These are phyloP conservation scores for Cistogaster globosa DNA, from an alignment of 2,888 invertebrate species.

Conservation along the genomic window DNA sequence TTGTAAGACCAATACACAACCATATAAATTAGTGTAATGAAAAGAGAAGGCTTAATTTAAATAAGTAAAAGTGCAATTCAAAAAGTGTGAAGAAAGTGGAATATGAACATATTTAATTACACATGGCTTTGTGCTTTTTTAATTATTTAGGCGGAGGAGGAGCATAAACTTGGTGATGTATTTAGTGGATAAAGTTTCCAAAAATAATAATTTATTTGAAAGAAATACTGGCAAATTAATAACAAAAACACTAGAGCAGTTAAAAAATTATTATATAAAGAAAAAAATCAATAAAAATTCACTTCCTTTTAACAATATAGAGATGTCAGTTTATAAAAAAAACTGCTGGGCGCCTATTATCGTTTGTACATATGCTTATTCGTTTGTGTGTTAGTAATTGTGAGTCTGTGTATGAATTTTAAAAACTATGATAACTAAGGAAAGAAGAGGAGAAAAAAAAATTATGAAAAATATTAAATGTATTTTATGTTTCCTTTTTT, in stretches of 20 bases:
- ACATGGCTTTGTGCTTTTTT: slow-evolving; percentile 23
- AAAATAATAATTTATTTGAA: background rate
- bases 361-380: slow-evolving; percentile 36
- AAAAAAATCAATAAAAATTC: slow-evolving; percentile 47
- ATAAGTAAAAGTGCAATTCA: slow-evolving; percentile 34
- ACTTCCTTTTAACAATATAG: slow-evolving; percentile 51
- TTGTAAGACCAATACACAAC: slow-evolving; percentile 24
- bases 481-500: no score
- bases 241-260: background rate
- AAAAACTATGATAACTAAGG: slow-evolving; percentile 4
- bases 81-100: slow-evolving; percentile 50
- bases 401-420: background rate
- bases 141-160: slow-evolving; percentile 31
- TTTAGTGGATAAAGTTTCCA: background rate
- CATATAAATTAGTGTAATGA: slow-evolving; percentile 34
- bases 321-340: slow-evolving; percentile 38
- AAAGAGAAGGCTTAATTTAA: slow-evolving; percentile 59
- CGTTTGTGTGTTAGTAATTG: slow-evolving; percentile 1
- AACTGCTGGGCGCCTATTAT: slow-evolving; percentile 6
- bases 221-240: background rate
- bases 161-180: slow-evolving; percentile 9
- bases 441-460: slow-evolving; percentile 13
- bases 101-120: slow-evolving; percentile 28
- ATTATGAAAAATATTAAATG: background rate
- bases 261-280: background rate